Evolutionary conservation across 2,797 vertebrate species (phyloP), one percentile per base, ranked within the genome.

Genomic region (Mareca strepera): DNA sequence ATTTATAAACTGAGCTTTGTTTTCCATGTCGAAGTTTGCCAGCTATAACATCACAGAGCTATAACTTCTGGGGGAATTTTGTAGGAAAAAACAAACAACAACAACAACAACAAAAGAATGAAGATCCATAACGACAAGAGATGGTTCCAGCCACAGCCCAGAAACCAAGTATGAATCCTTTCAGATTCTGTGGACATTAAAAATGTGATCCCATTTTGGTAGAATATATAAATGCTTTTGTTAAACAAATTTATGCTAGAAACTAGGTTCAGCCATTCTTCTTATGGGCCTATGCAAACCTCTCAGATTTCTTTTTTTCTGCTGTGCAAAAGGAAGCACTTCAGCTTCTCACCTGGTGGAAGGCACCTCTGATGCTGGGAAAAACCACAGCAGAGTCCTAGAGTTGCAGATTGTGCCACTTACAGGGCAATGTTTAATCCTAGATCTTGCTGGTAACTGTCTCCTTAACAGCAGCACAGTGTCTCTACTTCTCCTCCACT

Each of bases 1-100:
- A 68, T 46, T 91, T 92, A 87, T 83, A 87, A 94, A 64, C 25
- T 39, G 33, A 67, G 22, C 3, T 86, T 86, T 73, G 23, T 81
- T 80, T 92, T 77, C 64, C 68, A 5, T 3, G 3, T 5, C 59
- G 44, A 83, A 77, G 9, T n/a, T 88, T 50, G 86, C 53, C 11
- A 83, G n/a, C 37, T 50, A 52, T 37, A 68, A 48, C 11, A n/a
- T 28, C 41, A 35, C 29, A 69, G 35, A 89, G 4, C 20, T 82
- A 53, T 33, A 77, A n/a, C 4, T 6, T 15, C 58, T 25, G 6
- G 37, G 22, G 28, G n/a, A 67, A 35, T 67, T 44, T 31, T 18
- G 41, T 11, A 43, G 31, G 39, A 39, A 55, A 43, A 60, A 60
- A 22, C 9, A 37, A 48, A 22, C 12, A 50, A 37, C 37, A 60